phyloP scores from a whole-genome alignment of 2,113 vertebrate genomes.

The Corapipo altera region DNA sequence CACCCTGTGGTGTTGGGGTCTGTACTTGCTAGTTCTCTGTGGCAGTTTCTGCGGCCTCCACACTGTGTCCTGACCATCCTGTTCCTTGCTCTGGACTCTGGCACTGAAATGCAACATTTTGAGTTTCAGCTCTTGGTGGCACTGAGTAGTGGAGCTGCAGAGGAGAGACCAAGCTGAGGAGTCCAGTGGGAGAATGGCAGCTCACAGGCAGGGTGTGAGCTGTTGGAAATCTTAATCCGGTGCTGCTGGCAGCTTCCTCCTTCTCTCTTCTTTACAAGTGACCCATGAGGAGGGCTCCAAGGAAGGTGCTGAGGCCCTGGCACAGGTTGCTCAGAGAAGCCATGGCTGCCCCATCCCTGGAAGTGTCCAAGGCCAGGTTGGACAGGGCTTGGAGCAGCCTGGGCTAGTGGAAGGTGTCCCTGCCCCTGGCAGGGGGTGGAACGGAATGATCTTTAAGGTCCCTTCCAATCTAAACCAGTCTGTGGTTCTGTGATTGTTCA shows the following conservation, averaged over 20 bases:
- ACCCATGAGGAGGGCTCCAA: background rate
- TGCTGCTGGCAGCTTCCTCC: background rate
- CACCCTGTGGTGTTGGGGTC: background rate
- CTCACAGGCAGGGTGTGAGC: background rate
- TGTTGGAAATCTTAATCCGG: background rate
- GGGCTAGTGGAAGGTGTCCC: background rate
- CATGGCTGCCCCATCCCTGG: background rate
- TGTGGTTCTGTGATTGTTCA: background rate
- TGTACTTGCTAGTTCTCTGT: background rate
- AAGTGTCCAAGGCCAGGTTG: background rate
- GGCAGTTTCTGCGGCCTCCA: background rate
- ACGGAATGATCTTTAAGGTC: background rate
- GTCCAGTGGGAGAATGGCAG: background rate
- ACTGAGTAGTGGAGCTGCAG: background rate
- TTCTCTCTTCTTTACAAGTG: background rate
- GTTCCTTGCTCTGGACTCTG: background rate
- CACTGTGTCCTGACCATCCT: background rate
- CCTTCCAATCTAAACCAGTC: background rate
- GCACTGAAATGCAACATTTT: background rate
- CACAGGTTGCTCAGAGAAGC: background rate
- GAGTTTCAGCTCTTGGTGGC: background rate
- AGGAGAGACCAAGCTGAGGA: background rate
- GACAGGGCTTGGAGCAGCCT: background rate
- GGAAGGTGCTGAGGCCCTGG: background rate
- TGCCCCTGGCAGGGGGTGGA: background rate